A percentile compares a stretch with the other conserved stretches of the same genome.
phyloP scores from a whole-genome alignment of 2,113 vertebrate species.

The Etheostoma spectabile region DNA sequence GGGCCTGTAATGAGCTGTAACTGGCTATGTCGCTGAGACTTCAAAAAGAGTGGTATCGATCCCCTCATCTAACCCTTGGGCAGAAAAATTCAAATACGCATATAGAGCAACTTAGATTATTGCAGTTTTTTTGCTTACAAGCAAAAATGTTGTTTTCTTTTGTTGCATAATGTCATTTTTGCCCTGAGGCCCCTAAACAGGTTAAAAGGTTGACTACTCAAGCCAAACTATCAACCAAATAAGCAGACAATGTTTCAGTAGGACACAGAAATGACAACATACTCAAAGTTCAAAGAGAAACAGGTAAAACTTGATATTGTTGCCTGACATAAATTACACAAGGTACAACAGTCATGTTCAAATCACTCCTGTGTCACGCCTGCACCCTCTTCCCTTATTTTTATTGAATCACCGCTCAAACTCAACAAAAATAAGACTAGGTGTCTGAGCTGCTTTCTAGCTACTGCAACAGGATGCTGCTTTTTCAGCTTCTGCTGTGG shows the following conservation, averaged over 20 bases:
- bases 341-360: slow-evolving; percentile 13
- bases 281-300: neutral
- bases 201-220: neutral
- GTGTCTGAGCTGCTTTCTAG: neutral
- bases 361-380: slow-evolving; percentile 23
- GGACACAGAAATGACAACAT: neutral
- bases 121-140: neutral
- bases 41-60: neutral
- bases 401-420: slow-evolving; percentile 39
- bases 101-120: too few relatives aligned
- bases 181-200: neutral
- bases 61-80: neutral
- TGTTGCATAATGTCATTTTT: neutral
- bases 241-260: neutral
- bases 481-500: slow-evolving; percentile 1
- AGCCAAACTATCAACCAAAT: neutral
- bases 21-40: neutral
- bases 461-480: slow-evolving; percentile 38
- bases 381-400: slow-evolving; percentile 45
- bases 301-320: slow-evolving; percentile 1
- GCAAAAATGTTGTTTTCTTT: too few relatives aligned
- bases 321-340: neutral
- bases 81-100: neutral
- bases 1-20: neutral
- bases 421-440: slow-evolving; percentile 33